Percentiles rank a stretch among this genome's conserved stretches.
Evolutionary conservation across 2,888 invertebrate genomes (phyloP).

Genomic region (Tortricodes alternella): DNA sequence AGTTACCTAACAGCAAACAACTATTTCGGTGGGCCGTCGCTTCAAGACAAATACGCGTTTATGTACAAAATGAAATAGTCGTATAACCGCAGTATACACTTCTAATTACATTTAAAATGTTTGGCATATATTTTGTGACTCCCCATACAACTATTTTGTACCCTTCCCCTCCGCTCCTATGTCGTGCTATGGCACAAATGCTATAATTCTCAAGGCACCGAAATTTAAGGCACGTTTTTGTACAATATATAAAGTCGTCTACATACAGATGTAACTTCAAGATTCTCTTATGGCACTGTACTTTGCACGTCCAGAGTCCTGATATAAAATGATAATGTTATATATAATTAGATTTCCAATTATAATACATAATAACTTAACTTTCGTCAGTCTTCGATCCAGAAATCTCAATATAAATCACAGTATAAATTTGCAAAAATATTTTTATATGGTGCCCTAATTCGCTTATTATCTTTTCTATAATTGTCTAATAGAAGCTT

Average conservation of each 20-base stretch:
- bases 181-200: constrained; percentile 65
- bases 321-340: constrained; percentile 36
- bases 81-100: constrained; percentile 50
- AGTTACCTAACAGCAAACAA: constrained; percentile 49
- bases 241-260: constrained; percentile 40
- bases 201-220: constrained; percentile 62
- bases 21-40: constrained; percentile 71
- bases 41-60: constrained; percentile 64
- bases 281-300: constrained; percentile 66
- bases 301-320: constrained; percentile 63
- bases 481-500: background rate
- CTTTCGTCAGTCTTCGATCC: constrained; percentile 75
- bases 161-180: constrained; percentile 43
- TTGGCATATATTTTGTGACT: constrained; percentile 82
- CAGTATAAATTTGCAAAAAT: constrained; percentile 60
- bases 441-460: constrained; percentile 57
- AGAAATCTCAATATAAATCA: constrained; percentile 79
- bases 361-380: constrained; percentile 46
- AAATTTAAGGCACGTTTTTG: constrained; percentile 61
- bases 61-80: constrained; percentile 63
- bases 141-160: constrained; percentile 72
- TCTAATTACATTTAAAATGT: constrained; percentile 67
- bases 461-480: constrained; percentile 11
- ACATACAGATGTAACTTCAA: constrained; percentile 31
- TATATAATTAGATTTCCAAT: constrained; percentile 48